phyloP scores from a whole-genome alignment of 2,888 invertebrate genomes.

The Ariolimax columbianus region DNA sequence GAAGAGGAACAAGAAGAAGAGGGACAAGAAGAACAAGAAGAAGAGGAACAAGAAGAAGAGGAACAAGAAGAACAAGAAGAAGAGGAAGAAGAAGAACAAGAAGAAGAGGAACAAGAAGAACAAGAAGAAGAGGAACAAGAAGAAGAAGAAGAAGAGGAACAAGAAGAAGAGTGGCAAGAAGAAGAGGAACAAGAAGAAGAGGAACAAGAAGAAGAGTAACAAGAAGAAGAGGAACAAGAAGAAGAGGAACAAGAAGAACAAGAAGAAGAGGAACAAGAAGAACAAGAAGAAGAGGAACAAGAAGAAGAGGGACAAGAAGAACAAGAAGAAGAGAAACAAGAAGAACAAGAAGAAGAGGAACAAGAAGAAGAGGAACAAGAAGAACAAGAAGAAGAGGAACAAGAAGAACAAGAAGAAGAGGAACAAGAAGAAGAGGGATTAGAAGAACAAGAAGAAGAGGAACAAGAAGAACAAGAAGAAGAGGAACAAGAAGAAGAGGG shows the following conservation, averaged over 20 bases:
- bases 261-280: slow-evolving; percentile 11
- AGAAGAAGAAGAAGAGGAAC: neutral
- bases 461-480: neutral
- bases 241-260: neutral
- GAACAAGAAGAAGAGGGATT: too few relatives aligned
- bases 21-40: neutral
- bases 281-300: slow-evolving; percentile 2
- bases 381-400: slow-evolving; percentile 27
- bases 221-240: neutral
- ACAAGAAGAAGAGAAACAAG: too few relatives aligned
- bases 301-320: too few relatives aligned
- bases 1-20: too few relatives aligned
- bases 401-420: slow-evolving; percentile 6
- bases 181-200: neutral
- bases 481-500: neutral
- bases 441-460: neutral
- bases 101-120: neutral
- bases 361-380: too few relatives aligned
- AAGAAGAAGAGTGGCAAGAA: neutral
- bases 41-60: neutral
- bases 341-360: slow-evolving; percentile 14
- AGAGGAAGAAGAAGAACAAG: neutral
- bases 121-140: slow-evolving; percentile 35
- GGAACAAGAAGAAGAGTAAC: too few relatives aligned
- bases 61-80: slow-evolving; percentile 1